Evolutionary conservation across 2,113 vertebrate genomes (phyloP), one percentile per base, ranked within the genome.

Genomic region (Barnardius zonarius): DNA sequence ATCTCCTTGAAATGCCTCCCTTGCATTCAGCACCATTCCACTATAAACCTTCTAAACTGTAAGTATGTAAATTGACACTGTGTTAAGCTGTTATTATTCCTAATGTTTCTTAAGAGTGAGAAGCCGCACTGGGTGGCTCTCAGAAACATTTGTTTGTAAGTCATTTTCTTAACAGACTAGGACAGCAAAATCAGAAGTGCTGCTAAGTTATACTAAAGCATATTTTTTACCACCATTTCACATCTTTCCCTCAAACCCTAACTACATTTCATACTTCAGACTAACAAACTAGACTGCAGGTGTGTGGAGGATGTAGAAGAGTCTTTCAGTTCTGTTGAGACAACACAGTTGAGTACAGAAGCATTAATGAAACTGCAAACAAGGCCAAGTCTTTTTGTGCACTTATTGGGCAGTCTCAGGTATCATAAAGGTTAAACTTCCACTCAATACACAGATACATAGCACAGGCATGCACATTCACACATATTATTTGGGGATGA

Each of bases 291-390:
- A 92, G 69, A 51, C 76, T 88, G 83, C 92, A 95, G 94, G 76
- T 96, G 95, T 48, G n/a, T 48, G 41, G 70, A 93, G 67, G 63
- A 88, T 80, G 81, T 64, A 90, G 73, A 84, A 77, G 93, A 79
- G 37, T 67, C 74, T 95, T 94, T 92, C 92, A 72, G 73, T 88
- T 96, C 73, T 77, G 41, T 76, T 76, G 39, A 79, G 41, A 63
- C 83, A 83, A 43, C 37, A 82, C 31, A 46, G 55, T 15, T 76
- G 28, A 76, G 59, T n/a, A 67, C 9, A 82, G 57, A 76, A 80
- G 37, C 8, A 51, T 49, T 86, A 90, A 83, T 31, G 25, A 93
- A 95, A 93, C 46, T 83, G 31, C 46, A 90, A 63, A 83, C 4
- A 11, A 88, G 64, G 59, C 20, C 37, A 62, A 59, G n/a, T 17